Evolutionary conservation across 1,140 invertebrate genomes (phyloP).

Genomic region (Macrosteles quadrilineatus): DNA sequence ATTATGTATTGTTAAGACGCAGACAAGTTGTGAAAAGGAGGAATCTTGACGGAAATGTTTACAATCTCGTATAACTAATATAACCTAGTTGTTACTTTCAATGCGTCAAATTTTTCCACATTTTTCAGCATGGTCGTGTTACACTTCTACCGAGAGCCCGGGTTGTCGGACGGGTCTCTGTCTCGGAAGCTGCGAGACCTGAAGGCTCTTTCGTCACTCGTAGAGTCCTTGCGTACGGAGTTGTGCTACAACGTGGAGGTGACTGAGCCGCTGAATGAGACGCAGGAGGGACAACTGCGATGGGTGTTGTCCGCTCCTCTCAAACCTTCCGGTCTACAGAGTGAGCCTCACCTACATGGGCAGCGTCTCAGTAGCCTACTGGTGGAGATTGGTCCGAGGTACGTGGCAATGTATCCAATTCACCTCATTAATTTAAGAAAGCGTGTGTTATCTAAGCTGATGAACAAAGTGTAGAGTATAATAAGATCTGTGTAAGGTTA

Average conservation of each 20-base stretch:
- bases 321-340: slow-evolving; percentile 55
- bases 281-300: slow-evolving; percentile 61
- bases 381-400: slow-evolving; percentile 81
- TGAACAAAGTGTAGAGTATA: neutral
- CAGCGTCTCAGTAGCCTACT: slow-evolving; percentile 52
- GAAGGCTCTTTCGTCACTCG: slow-evolving; percentile 35
- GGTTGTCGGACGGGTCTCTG: slow-evolving; percentile 42
- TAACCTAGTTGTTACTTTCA: too few species aligned
- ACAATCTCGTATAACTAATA: too few species aligned
- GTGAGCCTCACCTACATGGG: slow-evolving; percentile 50
- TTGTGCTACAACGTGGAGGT: slow-evolving; percentile 78
- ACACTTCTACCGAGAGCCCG: slow-evolving; percentile 45
- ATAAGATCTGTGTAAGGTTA: neutral
- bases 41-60: too few species aligned
- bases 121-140: slow-evolving; percentile 35
- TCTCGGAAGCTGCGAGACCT: slow-evolving; percentile 42
- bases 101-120: too few species aligned
- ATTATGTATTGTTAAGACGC: too few species aligned
- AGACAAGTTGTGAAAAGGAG: too few species aligned
- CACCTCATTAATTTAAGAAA: neutral
- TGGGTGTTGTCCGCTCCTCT: slow-evolving; percentile 72
- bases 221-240: slow-evolving; percentile 65
- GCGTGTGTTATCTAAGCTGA: slow-evolving; percentile 8
- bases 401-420: slow-evolving; percentile 38
- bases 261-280: slow-evolving; percentile 53